Base-by-base conservation (phyloP, 2,113 vertebrate genomes). In the Eudorcas thomsonii region DNA sequence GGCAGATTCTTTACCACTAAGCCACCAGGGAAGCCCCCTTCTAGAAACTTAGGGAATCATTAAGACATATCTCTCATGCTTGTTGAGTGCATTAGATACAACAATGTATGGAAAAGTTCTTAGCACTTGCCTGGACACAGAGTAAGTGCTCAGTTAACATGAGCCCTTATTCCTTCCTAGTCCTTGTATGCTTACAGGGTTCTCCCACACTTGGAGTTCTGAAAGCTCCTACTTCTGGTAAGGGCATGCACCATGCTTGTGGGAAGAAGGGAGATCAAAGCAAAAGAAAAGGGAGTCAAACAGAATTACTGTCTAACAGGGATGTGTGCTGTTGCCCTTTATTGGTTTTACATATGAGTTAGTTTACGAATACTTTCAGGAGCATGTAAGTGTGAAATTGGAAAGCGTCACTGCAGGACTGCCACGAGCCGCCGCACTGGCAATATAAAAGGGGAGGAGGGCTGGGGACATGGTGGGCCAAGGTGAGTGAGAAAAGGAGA, bases 311-410 rank as follows among this genome's bases (percentile, higher is more conserved):
- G 8, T 50, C 96, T 43, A 86, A 97, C 96, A 93, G 91, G 88
- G 77, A 86, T 0, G 0, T 39, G 94, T 62, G 15, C 77, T 71
- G 94, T 21, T 91, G 97, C 94, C 96, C 96, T 97, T 92, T 96
- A 96, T 97, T 54, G 96, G 92, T 96, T 95, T 97, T 98, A 98
- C 97, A 98, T 13, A 48, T 16, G 5, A 96, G 96, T 91, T 98
- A 19, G 33, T 97, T 98, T 95, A 90, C 52, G 55, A 96, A 96
- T 87, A 97, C 11, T 97, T 26, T 95, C 98, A 94, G 52, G 98
- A 97, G 98, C 98, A 83, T 52, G 86, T 94, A 23, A 16, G 98
- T 98, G 98, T 98, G 98, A 99, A 99, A 98, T 92, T 98, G 98
- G 98, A 98, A 98, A 88, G 96, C 0, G 2, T 21, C n/a, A 83